phyloP scores from a whole-genome alignment of 1,140 invertebrate genomes.

The Monochamus saltuarius region DNA sequence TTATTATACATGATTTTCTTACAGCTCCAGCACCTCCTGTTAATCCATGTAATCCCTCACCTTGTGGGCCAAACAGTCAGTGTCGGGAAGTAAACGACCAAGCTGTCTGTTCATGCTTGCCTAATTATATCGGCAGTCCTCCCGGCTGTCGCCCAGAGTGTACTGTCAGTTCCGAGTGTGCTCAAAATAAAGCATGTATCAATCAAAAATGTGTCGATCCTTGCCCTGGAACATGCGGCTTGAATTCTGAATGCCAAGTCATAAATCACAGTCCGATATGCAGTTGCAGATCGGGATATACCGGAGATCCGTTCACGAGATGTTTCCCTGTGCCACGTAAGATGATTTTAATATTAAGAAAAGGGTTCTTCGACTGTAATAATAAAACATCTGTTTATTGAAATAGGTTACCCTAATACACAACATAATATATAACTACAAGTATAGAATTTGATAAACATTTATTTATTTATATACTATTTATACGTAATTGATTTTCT shows the following conservation, averaged over 20 bases:
- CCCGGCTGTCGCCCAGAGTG: constrained; percentile 69
- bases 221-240: constrained; percentile 67
- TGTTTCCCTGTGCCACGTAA: constrained; percentile 60
- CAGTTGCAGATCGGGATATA: constrained; percentile 58
- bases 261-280: constrained; percentile 65
- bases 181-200: constrained; percentile 63
- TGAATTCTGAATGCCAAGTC: constrained; percentile 56
- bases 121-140: constrained; percentile 65
- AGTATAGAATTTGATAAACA: too few species aligned
- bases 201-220: constrained; percentile 73
- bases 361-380: too few species aligned
- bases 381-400: too few species aligned
- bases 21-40: constrained; percentile 46
- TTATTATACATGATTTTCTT: constrained; percentile 20
- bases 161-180: constrained; percentile 66
- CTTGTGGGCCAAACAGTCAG: constrained; percentile 71
- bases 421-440: too few species aligned
- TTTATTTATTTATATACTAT: too few species aligned
- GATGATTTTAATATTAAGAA: constrained; percentile 36
- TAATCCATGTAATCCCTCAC: constrained; percentile 67
- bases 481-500: too few species aligned
- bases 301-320: constrained; percentile 67
- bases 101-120: constrained; percentile 66
- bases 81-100: constrained; percentile 61
- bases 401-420: too few species aligned